Base-by-base conservation (phyloP, 1,140 invertebrate genomes). In the Propsilocerus akamusi region DNA sequence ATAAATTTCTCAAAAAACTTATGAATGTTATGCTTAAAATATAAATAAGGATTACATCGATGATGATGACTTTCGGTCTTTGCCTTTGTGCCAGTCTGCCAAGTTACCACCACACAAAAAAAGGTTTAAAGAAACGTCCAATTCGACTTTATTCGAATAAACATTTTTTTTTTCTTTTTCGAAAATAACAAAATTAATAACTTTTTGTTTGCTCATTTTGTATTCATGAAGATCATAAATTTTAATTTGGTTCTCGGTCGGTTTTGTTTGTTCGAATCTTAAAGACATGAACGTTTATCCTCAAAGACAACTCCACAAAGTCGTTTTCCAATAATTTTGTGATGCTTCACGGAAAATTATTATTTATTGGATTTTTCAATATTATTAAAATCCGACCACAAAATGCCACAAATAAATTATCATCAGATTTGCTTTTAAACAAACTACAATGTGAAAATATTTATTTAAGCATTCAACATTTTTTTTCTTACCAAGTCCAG, bases 361-460 rank as follows among this genome's bases (percentile, higher is more conserved):
- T 41, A 41, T 41, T 41, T 41, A 41, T 41, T 41, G 34, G 34
- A 41, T 41, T 17, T 41, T 41, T 41, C 34, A 41, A 41, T 41
- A 41, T 41, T 41, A 41, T 41, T 41, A 17, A 41, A 41, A 41
- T 41, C 22, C 22, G 34, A 41, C 34, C 34, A 41, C 34, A 30
- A 30, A 30, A 30, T 30, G n/a, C 10, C 14, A 7, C 14, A 41
- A 41, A 41, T 41, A 41, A 41, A 41, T 41, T 41, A 41, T 41
- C 14, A n/a, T n/a, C n/a, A n/a, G n/a, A n/a, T n/a, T n/a, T n/a
- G n/a, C n/a, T n/a, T n/a, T n/a, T n/a, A n/a, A n/a, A n/a, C n/a
- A n/a, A n/a, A n/a, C n/a, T n/a, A n/a, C n/a, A n/a, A n/a, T n/a
- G n/a, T n/a, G n/a, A n/a, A n/a, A n/a, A n/a, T n/a, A n/a, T n/a